Conservation (phyloP, 2,113 vertebrate genomes). For the Sula dactylatra region DNA sequence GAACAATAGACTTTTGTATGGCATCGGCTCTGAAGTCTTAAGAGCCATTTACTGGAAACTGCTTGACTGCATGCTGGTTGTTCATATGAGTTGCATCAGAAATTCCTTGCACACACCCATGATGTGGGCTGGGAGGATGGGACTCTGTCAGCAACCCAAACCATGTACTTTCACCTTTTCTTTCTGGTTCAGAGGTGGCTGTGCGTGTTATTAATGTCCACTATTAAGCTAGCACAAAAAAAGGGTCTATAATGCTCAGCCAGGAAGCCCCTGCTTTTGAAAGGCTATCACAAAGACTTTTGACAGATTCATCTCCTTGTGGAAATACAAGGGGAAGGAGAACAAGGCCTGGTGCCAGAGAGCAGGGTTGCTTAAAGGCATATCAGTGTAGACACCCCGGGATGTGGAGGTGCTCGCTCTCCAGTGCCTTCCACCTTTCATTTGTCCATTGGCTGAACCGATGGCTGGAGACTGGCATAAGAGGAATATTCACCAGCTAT, state of each 20-base stretch:
- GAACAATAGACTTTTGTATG: conserved; percentile 26
- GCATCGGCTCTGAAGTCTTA: neutral
- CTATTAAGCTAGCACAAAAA: neutral
- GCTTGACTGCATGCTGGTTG: neutral
- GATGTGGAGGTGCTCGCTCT: neutral
- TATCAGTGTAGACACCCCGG: fast-evolving
- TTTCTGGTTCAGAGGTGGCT: neutral
- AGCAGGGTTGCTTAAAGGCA: neutral
- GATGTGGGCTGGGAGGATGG: neutral
- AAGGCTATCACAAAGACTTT: neutral
- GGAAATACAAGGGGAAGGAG: neutral
- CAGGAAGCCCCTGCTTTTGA: neutral
- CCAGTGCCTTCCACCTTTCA: neutral
- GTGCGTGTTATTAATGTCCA: neutral
- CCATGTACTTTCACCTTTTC: neutral
- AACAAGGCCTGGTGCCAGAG: neutral
- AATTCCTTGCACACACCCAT: conserved; percentile 19
- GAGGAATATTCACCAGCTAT: neutral
- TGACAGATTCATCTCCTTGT: neutral
- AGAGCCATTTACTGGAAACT: neutral
- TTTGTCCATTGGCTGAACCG: neutral
- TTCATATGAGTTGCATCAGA: neutral
- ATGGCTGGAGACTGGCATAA: neutral
- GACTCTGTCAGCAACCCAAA: neutral
- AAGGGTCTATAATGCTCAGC: neutral